Conservation (phyloP, 2,888 invertebrate species). For the Habroteleia sp. region DNA sequence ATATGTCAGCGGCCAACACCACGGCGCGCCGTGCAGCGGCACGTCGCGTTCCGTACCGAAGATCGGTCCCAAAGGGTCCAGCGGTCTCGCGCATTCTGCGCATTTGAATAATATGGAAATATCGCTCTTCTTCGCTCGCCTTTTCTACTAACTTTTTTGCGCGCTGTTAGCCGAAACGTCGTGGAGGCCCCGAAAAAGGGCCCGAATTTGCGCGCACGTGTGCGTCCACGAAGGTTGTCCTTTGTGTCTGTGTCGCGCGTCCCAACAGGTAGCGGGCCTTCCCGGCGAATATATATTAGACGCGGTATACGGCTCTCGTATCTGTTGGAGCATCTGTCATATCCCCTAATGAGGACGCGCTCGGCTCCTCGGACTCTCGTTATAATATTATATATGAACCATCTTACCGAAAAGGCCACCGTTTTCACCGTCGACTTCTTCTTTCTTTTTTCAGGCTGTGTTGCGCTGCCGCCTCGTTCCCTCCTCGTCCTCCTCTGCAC, state of each 20-base stretch:
- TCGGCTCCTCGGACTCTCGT: constrained; percentile 56
- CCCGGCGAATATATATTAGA: constrained; percentile 67
- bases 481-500: background rate
- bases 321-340: constrained; percentile 76
- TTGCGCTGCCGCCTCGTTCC: constrained; percentile 3
- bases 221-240: constrained; percentile 32
- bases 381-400: constrained; percentile 64
- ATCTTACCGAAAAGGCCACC: constrained; percentile 56
- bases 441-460: constrained; percentile 11
- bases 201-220: constrained; percentile 48
- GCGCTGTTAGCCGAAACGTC: constrained; percentile 20
- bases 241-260: constrained; percentile 49
- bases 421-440: constrained; percentile 45
- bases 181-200: constrained; percentile 25
- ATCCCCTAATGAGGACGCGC: constrained; percentile 76
- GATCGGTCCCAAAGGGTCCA: constrained; percentile 52
- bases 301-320: constrained; percentile 67
- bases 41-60: constrained; percentile 61
- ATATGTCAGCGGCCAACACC: constrained; percentile 81
- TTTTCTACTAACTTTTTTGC: constrained; percentile 51
- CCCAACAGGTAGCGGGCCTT: constrained; percentile 58
- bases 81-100: constrained; percentile 70
- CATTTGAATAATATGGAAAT: constrained; percentile 81
- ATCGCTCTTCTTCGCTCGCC: constrained; percentile 55
- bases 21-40: constrained; percentile 65